Evolutionary conservation across 2,797 vertebrate genomes (phyloP), one percentile per base, ranked within the genome.

Genomic region (Lerista edwardsae): DNA sequence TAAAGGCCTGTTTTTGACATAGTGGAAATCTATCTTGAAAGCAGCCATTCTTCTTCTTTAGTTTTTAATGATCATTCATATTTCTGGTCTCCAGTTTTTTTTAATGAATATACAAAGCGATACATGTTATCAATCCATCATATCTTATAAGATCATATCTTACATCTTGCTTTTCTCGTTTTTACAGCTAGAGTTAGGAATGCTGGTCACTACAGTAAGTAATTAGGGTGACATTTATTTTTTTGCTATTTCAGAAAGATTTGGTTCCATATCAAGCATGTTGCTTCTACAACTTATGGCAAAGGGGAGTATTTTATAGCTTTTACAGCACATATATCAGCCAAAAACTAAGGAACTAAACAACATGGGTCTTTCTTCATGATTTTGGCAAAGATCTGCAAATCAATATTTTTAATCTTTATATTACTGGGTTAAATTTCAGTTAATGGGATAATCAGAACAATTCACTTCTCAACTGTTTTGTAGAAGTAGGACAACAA

Each of bases 401-500:
- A 51, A 79, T 84, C 59, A 69, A 61, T 47, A 47, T 75, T 51
- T 23, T 3, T 36, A 57, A 79, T 12, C 69, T 79, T 72, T 6
- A 83, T 1, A 51, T 82, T 80, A 2, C 2, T n/a, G 73, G 23
- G 65, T 69, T 72, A 88, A 80, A 76, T 9, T 27, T 47, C 36
- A 51, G 3, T 21, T 84, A 51, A 19, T 5, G 71, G 44, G 25
- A 73, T 67, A 80, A 87, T 34, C 44, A 82, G 74, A 91, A 0
- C 3, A 75, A 31, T n/a, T 44, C 9, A 73, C 29, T 34, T 80
- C 31, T 41, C 61, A 79, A 31, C 11, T 23, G 41, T 76, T 3
- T 65, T 75, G 51, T 4, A 55, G 74, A 89, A 91, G 64, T 71
- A 80, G 75, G 76, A 41, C 27, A 90, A 75, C 34, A 21, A 17